phyloP scores from a whole-genome alignment of 2,797 vertebrate genomes.

The Tauraco hartlaubi region DNA sequence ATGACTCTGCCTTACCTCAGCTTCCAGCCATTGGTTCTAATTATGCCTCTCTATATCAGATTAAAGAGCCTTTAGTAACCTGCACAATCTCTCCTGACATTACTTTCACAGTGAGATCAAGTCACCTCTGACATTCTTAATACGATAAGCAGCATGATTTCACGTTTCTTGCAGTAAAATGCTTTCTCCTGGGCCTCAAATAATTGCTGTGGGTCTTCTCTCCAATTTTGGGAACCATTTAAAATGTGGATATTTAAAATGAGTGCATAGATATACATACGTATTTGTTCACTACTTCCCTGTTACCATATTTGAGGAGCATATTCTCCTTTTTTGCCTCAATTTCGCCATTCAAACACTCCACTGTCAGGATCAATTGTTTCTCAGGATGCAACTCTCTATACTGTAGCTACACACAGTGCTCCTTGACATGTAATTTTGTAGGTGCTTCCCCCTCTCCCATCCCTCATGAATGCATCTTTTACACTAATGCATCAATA shows the following conservation, averaged over 20 bases:
- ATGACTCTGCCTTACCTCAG: slow-evolving; percentile 23
- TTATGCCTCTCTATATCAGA: slow-evolving; percentile 29
- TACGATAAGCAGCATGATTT: neutral
- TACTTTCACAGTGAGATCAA: slow-evolving; percentile 43
- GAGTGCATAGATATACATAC: neutral
- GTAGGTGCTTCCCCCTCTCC: neutral
- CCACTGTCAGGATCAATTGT: neutral
- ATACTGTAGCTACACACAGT: neutral
- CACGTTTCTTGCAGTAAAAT: slow-evolving; percentile 5
- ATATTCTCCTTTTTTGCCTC: neutral
- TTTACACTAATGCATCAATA: neutral
- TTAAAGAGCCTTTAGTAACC: slow-evolving; percentile 46
- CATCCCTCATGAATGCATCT: accelerated
- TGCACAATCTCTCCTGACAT: neutral
- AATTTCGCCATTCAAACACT: neutral
- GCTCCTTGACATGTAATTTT: neutral
- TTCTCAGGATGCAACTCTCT: neutral
- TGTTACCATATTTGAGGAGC: neutral
- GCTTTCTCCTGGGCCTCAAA: neutral
- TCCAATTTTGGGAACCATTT: neutral
- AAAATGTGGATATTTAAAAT: neutral
- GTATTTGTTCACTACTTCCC: neutral
- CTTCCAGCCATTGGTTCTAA: slow-evolving; percentile 53
- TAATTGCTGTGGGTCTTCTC: neutral
- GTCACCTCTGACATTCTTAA: slow-evolving; percentile 46